Percentiles rank a stretch among this genome's conserved stretches.
These are phyloP conservation scores for Micromussa lordhowensis DNA, from an alignment of 92 coral and sea anemone genomes.

Conservation along the genomic window DNA sequence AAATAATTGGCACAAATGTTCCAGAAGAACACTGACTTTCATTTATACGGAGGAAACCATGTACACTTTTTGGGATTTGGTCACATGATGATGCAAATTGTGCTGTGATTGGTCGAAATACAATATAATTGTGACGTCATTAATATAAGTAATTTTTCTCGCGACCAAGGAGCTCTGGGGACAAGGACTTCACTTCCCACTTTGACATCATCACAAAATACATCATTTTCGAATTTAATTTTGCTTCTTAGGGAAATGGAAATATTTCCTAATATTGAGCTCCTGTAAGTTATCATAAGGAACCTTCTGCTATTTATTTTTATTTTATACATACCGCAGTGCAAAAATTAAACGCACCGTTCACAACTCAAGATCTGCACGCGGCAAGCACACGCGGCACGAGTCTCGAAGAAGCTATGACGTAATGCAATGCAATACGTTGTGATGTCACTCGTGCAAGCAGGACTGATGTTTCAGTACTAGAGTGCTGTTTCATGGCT, in stretches of 20 bases:
- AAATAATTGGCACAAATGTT: slow-evolving; percentile 20
- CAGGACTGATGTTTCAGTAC: background rate
- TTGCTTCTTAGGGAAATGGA: background rate
- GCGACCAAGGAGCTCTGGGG: background rate
- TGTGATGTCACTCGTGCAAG: background rate
- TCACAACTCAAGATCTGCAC: no score
- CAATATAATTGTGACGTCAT: slow-evolving; percentile 50
- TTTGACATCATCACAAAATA: background rate
- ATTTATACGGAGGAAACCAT: slow-evolving; percentile 81
- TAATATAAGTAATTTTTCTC: background rate
- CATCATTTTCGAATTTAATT: background rate
- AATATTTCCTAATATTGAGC: no score
- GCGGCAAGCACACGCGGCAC: background rate
- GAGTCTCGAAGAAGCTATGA: slow-evolving; percentile 6
- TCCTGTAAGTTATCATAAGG: background rate
- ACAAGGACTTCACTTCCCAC: background rate
- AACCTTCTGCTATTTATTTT: background rate
- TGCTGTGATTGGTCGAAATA: slow-evolving; percentile 70
- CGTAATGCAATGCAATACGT: background rate
- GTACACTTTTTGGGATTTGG: slow-evolving; percentile 61
- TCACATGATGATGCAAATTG: slow-evolving; percentile 75
- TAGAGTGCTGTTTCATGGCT: no score
- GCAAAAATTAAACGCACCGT: background rate
- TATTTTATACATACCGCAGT: background rate
- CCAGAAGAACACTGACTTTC: slow-evolving; percentile 56